Base-by-base conservation (phyloP, 2,797 vertebrate genomes). In the Cryptoblepharus egeriae region DNA sequence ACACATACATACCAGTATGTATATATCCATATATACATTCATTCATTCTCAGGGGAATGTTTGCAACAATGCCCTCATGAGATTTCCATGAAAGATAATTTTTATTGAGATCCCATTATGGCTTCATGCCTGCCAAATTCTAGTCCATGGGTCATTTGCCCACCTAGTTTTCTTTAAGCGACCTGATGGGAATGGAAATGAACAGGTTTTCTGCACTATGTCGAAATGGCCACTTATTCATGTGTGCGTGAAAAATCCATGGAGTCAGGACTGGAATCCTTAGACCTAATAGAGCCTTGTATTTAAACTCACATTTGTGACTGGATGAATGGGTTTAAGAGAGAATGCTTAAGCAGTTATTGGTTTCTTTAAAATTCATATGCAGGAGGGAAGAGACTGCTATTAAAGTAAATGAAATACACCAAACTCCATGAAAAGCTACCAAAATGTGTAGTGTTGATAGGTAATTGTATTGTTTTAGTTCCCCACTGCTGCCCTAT, bases 91-190 rank as follows among this genome's bases (percentile, higher is more conserved):
- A 49, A 35, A 85, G 77, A 71, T 35, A 39, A 63, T 26, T 16
- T 88, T 87, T 85, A 72, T 83, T 13, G 85, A 60, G 84, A 55
- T 6, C 65, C 61, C 79, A 87, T 68, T 80, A 76, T 45, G 81
- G 68, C 4, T 12, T 83, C 1, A 5, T 58, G 32, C 11, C 5
- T 81, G 28, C 5, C 82, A 83, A 85, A 77, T 22, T 74, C 0
- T 10, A 18, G 24, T 55, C 58, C 75, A 88, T 67, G 11, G 5
- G 30, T 81, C 0, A 11, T 90, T 88, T 82, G 26, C 26, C 86
- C 11, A 67, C 2, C 2, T 30, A 57, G 10, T 83, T 90, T 85
- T 87, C 45, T 82, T 1, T 1, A 0, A 37, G 26, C 76, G 1
- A 69, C 32, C 75, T 24, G 64, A 15, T 71, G 57, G 20, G 55